Evolutionary conservation across 2,888 invertebrate genomes (phyloP).

Genomic region (Plebejus anna): DNA sequence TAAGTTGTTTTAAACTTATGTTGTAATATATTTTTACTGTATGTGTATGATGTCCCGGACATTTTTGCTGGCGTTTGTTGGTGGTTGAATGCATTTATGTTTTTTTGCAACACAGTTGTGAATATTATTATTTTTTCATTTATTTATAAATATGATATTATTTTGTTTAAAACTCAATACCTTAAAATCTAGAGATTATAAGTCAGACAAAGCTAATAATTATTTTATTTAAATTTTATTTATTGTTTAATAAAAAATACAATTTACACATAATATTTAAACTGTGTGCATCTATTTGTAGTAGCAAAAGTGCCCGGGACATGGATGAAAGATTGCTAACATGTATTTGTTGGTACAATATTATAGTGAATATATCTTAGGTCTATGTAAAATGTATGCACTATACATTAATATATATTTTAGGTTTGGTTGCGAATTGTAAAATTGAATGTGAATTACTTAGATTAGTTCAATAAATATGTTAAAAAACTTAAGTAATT

Average conservation of each 20-base stretch:
- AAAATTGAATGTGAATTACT: slow-evolving; percentile 44
- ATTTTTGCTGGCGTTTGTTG: slow-evolving; percentile 14
- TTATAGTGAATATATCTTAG: slow-evolving; percentile 31
- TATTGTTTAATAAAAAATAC: slow-evolving; percentile 11
- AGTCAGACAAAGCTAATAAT: background rate
- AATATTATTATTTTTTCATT: background rate
- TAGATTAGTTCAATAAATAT: slow-evolving; percentile 49
- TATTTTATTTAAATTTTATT: background rate
- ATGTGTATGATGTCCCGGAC: slow-evolving; percentile 29
- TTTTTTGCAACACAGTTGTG: slow-evolving; percentile 9
- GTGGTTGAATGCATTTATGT: slow-evolving; percentile 29
- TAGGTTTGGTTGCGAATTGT: slow-evolving; percentile 33
- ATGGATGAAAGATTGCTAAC: slow-evolving; percentile 5
- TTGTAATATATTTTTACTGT: slow-evolving; percentile 35
- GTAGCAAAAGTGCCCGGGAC: slow-evolving; percentile 16
- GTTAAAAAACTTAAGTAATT: slow-evolving; percentile 40
- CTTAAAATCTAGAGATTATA: background rate
- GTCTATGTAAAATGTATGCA: slow-evolving; percentile 32
- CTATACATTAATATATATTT: slow-evolving; percentile 32
- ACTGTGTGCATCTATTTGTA: background rate
- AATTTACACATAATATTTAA: background rate
- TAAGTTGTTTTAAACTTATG: slow-evolving; percentile 35
- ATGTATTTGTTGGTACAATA: slow-evolving; percentile 22
- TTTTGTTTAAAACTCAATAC: background rate
- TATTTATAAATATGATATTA: background rate